Conservation (phyloP, 2,888 invertebrate species). For the Malthinus flaveolus region DNA sequence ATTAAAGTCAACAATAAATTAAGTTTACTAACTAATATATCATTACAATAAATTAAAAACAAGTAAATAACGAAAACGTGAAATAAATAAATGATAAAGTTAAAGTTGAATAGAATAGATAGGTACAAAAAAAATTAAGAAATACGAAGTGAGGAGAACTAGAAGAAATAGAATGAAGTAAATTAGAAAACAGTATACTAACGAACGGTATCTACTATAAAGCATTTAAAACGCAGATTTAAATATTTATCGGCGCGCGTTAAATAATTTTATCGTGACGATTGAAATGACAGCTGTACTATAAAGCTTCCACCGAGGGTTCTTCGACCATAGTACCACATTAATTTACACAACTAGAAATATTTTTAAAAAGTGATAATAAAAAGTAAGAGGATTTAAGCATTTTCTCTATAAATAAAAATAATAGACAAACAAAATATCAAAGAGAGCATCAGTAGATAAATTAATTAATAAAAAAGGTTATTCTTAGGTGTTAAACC, state of each 20-base stretch:
- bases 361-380: too few relatives aligned
- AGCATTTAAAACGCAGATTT: not conserved
- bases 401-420: not conserved
- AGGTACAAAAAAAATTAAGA: not conserved
- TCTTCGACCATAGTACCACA: too few relatives aligned
- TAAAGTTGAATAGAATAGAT: not conserved
- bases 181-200: not conserved
- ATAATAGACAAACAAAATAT: constrained; percentile 4
- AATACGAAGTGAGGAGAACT: not conserved
- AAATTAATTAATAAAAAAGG: constrained; percentile 15
- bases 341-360: too few relatives aligned
- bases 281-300: too few relatives aligned
- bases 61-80: too few relatives aligned
- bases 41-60: not conserved
- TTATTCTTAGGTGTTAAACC: constrained; percentile 12
- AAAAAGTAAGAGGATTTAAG: too few relatives aligned
- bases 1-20: not conserved
- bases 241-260: too few relatives aligned
- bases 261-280: too few relatives aligned
- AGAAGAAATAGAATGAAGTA: constrained; percentile 4
- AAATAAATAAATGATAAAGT: not conserved
- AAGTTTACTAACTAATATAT: not conserved
- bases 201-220: not conserved
- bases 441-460: not conserved
- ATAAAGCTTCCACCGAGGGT: too few relatives aligned